A percentile compares a stretch with the other conserved stretches of the same genome.
Evolutionary conservation across 2,888 invertebrate genomes (phyloP).

Genomic region (Iphiclides podalirius): DNA sequence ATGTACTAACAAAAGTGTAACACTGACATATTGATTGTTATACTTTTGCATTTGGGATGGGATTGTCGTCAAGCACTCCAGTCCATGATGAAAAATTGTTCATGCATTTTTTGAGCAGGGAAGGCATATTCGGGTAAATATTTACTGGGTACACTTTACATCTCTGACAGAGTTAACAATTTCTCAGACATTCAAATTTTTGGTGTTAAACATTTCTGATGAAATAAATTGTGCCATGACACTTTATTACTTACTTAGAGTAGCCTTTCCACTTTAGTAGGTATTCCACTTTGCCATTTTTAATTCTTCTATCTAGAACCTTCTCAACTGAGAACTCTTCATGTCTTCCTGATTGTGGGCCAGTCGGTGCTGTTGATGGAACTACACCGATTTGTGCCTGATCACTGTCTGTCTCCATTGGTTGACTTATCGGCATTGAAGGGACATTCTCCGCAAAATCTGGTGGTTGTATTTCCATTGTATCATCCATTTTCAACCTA

Average conservation of each 20-base stretch:
- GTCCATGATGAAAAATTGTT: too few relatives aligned
- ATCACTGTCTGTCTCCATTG: constrained; percentile 38
- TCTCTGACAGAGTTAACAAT: too few relatives aligned
- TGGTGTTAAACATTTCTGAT: too few relatives aligned
- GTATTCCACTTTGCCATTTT: constrained; percentile 85
- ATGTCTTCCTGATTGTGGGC: constrained; percentile 57
- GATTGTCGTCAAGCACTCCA: too few relatives aligned
- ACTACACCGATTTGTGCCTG: constrained; percentile 22
- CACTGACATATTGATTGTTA: too few relatives aligned
- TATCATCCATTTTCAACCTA: constrained; percentile 28
- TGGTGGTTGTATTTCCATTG: constrained; percentile 43
- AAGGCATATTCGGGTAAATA: too few relatives aligned
- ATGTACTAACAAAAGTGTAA: too few relatives aligned
- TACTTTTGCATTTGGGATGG: too few relatives aligned
- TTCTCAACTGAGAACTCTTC: constrained; percentile 89
- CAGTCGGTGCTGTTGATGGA: constrained; percentile 28
- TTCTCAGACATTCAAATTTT: too few relatives aligned
- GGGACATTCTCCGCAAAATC: constrained; percentile 30
- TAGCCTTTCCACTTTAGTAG: constrained; percentile 84
- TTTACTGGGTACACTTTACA: too few relatives aligned
- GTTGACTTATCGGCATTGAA: constrained; percentile 26
- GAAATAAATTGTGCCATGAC: too few relatives aligned
- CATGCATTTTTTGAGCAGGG: too few relatives aligned
- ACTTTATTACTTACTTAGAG: constrained; percentile 79
- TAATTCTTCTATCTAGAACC: constrained; percentile 83